phyloP scores from a whole-genome alignment of 1,140 invertebrate genomes.

The Drosophila setifemur region DNA sequence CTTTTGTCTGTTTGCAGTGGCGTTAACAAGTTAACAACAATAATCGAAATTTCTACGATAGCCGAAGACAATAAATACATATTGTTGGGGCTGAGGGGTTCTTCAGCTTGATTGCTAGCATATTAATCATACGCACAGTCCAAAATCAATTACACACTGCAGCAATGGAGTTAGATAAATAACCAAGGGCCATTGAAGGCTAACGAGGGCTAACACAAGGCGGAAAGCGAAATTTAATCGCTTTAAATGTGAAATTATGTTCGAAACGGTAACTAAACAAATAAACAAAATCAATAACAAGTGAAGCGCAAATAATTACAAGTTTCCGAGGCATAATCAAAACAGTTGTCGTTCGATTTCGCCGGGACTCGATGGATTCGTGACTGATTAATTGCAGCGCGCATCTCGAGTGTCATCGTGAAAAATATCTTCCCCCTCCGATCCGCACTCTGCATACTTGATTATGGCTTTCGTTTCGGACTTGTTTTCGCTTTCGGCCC shows the following conservation, averaged over 20 bases:
- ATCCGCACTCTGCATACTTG: slow-evolving; percentile 19
- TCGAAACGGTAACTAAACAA: slow-evolving; percentile 35
- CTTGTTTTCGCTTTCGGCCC: slow-evolving; percentile 50
- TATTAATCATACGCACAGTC: slow-evolving; percentile 48
- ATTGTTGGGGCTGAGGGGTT: slow-evolving; percentile 4
- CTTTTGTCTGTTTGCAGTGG: slow-evolving; percentile 24
- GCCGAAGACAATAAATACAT: slow-evolving; percentile 20
- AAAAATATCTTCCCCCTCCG: background rate
- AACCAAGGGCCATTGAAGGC: slow-evolving; percentile 46
- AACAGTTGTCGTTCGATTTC: slow-evolving; percentile 62
- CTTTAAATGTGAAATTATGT: slow-evolving; percentile 76
- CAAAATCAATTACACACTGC: slow-evolving; percentile 41
- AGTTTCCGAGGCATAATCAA: slow-evolving; percentile 57
- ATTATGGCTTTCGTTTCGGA: slow-evolving; percentile 54
- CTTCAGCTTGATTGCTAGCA: slow-evolving; percentile 14
- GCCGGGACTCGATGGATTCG: slow-evolving; percentile 37
- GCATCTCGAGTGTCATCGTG: slow-evolving; percentile 30
- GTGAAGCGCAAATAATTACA: slow-evolving; percentile 45
- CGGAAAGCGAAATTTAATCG: slow-evolving; percentile 74
- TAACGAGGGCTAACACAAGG: slow-evolving; percentile 47
- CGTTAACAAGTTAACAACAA: slow-evolving; percentile 26
- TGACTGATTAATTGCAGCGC: slow-evolving; percentile 65
- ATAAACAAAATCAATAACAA: slow-evolving; percentile 17
- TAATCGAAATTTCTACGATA: slow-evolving; percentile 34
- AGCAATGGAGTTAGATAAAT: slow-evolving; percentile 29